Evolutionary conservation across 2,797 vertebrate genomes (phyloP).

Genomic region (Muscicapa comitata): DNA sequence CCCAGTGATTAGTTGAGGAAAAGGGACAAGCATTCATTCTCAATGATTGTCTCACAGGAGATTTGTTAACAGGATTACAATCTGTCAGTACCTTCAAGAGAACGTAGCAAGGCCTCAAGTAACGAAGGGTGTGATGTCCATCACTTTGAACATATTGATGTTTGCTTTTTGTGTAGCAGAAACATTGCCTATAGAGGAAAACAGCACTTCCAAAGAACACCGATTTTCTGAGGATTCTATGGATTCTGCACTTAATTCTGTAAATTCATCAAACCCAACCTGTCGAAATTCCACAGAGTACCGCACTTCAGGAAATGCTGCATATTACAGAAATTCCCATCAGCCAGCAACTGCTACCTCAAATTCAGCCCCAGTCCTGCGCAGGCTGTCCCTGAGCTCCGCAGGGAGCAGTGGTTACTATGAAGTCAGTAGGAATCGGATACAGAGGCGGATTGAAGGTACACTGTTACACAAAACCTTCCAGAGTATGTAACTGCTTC

Average conservation of each 20-base stretch:
- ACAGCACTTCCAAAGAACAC: constrained; percentile 82
- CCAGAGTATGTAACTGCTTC: background rate
- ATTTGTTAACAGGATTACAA: background rate
- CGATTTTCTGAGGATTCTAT: constrained; percentile 80
- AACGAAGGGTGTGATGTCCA: background rate
- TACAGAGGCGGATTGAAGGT: constrained; percentile 88
- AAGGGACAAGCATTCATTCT: background rate
- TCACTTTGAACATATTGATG: background rate
- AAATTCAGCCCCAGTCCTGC: constrained; percentile 67
- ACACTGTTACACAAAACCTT: background rate
- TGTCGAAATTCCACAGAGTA: constrained; percentile 76
- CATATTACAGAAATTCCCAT: constrained; percentile 72
- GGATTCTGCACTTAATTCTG: constrained; percentile 86
- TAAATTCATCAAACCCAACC: constrained; percentile 76
- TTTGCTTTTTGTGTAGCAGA: constrained; percentile 78
- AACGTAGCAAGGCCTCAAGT: background rate
- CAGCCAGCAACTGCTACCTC: constrained; percentile 65
- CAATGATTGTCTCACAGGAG: background rate
- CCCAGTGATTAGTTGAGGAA: background rate
- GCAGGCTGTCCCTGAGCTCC: constrained; percentile 77
- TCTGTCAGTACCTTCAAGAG: background rate
- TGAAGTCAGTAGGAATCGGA: constrained; percentile 75
- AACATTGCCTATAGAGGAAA: constrained; percentile 82
- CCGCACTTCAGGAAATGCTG: constrained; percentile 70
- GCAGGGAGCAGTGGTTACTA: constrained; percentile 61